Percentiles rank a stretch among this genome's conserved stretches.
These are phyloP conservation scores for Plotosus lineatus DNA, from an alignment of 2,113 vertebrate genomes.

Conservation along the genomic window DNA sequence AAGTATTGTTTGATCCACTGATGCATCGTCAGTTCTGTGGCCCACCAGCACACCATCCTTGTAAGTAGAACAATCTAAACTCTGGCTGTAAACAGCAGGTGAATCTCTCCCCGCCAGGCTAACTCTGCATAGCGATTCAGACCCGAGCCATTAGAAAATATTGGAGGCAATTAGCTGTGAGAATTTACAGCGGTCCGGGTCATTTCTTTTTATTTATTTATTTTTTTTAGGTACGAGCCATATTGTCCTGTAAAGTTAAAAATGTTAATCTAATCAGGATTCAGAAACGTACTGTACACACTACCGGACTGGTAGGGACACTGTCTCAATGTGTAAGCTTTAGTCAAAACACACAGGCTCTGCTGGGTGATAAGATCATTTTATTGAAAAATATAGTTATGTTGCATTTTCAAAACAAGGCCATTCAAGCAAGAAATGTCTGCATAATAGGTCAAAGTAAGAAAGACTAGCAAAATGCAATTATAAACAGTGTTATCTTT, in stretches of 20 bases:
- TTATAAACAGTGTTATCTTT: conserved; percentile 37
- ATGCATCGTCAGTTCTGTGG: neutral
- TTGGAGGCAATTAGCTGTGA: neutral
- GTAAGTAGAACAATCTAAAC: neutral
- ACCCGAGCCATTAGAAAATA: too few species aligned
- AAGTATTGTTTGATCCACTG: neutral
- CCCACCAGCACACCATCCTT: neutral
- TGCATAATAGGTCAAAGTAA: conserved; percentile 47
- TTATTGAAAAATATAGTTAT: conserved; percentile 82
- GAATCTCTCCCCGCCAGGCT: neutral
- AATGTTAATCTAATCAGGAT: neutral
- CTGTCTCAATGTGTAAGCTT: neutral
- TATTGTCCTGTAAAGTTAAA: neutral
- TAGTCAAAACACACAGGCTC: conserved; percentile 7
- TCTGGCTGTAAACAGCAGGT: neutral
- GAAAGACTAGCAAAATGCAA: conserved; percentile 42
- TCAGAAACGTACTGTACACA: neutral
- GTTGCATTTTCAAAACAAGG: conserved; percentile 58
- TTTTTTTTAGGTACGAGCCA: neutral
- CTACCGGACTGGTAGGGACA: neutral
- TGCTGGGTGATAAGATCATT: conserved; percentile 49
- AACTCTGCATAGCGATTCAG: neutral
- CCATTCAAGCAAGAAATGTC: conserved; percentile 54
- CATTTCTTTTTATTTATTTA: too few species aligned
- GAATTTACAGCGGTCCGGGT: neutral